phyloP scores from a whole-genome alignment of 2,113 vertebrate species.

The Nerophis ophidion region DNA sequence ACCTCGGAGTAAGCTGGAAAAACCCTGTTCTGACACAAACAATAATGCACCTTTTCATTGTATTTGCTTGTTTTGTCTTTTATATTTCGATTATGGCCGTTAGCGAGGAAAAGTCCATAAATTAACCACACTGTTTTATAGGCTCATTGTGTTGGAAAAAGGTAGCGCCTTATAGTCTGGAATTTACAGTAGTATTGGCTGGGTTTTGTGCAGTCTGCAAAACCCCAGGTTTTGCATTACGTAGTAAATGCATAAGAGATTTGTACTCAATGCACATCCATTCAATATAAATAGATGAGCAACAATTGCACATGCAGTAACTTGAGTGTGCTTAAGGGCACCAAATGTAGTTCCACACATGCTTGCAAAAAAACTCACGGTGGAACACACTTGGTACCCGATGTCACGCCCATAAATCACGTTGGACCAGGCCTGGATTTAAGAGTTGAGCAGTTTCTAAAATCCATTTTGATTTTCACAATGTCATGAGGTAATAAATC shows the following conservation, averaged over 20 bases:
- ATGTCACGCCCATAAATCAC: constrained; percentile 64
- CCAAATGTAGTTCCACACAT: constrained; percentile 46
- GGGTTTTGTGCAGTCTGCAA: not conserved
- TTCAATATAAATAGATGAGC: constrained; percentile 4
- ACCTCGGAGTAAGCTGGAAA: too few relatives aligned
- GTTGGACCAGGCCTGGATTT: constrained; percentile 53
- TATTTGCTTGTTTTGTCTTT: too few relatives aligned
- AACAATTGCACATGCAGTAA: constrained; percentile 25
- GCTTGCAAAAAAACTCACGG: constrained; percentile 37
- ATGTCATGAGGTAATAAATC: constrained; percentile 61
- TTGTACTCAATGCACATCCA: constrained; percentile 17
- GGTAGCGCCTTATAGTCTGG: too few relatives aligned
- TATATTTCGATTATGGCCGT: too few relatives aligned
- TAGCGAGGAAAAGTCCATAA: too few relatives aligned
- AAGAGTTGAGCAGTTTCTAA: constrained; percentile 60
- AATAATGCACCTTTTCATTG: too few relatives aligned
- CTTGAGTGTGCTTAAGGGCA: constrained; percentile 49
- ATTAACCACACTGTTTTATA: too few relatives aligned
- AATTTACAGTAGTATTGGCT: not conserved
- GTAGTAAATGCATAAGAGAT: constrained; percentile 19
- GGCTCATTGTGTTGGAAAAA: too few relatives aligned
- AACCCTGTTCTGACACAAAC: too few relatives aligned
- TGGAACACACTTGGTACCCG: constrained; percentile 27
- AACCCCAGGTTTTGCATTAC: not conserved
- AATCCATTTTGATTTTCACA: constrained; percentile 69